Evolutionary conservation across 2,888 invertebrate genomes (phyloP), one percentile per base, ranked within the genome.

Genomic region (Seira musarum): DNA sequence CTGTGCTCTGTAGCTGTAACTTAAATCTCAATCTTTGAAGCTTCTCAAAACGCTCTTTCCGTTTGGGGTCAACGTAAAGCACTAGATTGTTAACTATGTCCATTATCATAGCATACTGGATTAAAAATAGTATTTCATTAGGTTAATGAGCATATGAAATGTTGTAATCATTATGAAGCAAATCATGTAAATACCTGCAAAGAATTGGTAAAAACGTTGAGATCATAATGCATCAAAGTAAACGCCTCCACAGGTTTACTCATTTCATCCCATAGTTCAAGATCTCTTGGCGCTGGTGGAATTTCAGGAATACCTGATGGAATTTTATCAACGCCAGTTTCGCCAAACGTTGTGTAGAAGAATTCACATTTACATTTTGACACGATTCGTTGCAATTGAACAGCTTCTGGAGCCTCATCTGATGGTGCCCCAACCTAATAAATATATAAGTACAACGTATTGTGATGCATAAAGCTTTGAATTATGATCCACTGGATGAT

Each of bases 311-410:
- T 90, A 40, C 90, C 91, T 19, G 91, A 91, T 0, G 92, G 92
- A 65, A 87, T 87, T 80, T 86, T 87, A 87, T 94, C 93, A 81
- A 93, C 92, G 82, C 92, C 91, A 71, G 93, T 94, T 88, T 96
- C 96, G 69, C 97, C 97, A 88, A 96, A 98, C 82, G 95, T 94
- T 70, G 96, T 96, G 89, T 97, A 99, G 90, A 97, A 98, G 90
- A 99, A 97, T 90, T 99, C 98, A 90, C 99, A 99, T 88, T 96
- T 96, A 90, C 99, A 99, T 1, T 98, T 92, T 0, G 98, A 98
- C 15, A 99, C 98, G 85, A 99, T 99, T 76, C 99, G 92, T 90
- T 99, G 99, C 21, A 99, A 90, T 91, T 99, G 91, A 90, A 89
- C 82, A 3, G 86, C 81, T 2, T 81, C 78, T 40, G 83, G 69